Evolutionary conservation across 2,113 vertebrate species (phyloP), one percentile per base, ranked within the genome.

Genomic region (Oreamnos americanus): DNA sequence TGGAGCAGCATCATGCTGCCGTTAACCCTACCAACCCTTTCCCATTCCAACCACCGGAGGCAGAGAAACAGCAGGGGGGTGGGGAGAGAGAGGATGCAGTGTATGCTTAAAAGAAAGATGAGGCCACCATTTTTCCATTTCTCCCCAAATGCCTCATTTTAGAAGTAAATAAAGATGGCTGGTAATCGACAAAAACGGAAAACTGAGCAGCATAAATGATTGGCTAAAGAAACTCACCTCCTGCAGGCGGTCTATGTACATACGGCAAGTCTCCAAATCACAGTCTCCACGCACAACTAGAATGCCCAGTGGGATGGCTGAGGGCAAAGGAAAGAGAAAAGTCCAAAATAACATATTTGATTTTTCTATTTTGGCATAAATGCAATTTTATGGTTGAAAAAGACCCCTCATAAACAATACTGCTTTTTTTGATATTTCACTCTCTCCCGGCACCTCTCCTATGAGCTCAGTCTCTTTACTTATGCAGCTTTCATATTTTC

Each of bases 211-310:
- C 93, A 78, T 7, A 92, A 93, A 16, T 2, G 30, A 92, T 43
- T 8, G 87, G 0, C 30, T 57, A 14, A 96, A 94, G 16, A 60
- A 93, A 96, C 98, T 99, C 92, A 99, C 99, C 99, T 99, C 99
- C 86, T 99, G 99, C 11, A 99, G 98, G 92, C 99, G 99, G 98
- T 99, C 99, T 74, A 99, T 99, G 97, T 99, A 99, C 98, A 99
- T 99, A 95, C 99, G 99, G 98, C 99, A 99, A 7, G 99, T 99
- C 98, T 99, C 99, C 99, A 99, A 99, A 97, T 99, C 99, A 98
- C 99, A 99, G 98, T 99, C 99, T 91, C 99, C 99, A 91, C 99
- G 99, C 91, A 99, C 99, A 97, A 99, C 99, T 96, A 99, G 99
- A 84, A 99, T 99, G 97, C 99, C 99, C 45, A 99, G 98, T 1